Base-by-base conservation (phyloP, 1,140 invertebrate genomes). In the Calosoma granatense region DNA sequence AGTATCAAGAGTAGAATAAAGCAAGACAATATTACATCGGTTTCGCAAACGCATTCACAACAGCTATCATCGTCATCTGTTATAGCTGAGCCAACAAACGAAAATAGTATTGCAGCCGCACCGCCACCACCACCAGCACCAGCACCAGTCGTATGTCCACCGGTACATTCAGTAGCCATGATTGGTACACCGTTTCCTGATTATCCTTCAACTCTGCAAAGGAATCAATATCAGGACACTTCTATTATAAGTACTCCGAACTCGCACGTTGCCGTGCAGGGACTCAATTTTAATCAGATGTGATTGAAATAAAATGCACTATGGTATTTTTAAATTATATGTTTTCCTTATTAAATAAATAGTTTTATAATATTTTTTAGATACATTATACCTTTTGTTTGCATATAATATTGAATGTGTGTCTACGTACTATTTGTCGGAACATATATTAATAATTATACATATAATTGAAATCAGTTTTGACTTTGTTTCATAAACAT, bases 271-370 rank as follows among this genome's bases (percentile, higher is more conserved):
- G 86, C 84, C 75, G 74, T 86, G 65, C 79, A 85, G 63, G 82
- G 81, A 58, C 78, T 87, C 56, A 86, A 86, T 68, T 86, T 86
- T 62, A 85, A 84, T 68, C 76, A 82, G 62, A 84, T 86, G 75
- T 85, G 82, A 80, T 47, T 47, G 17, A 47, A 47, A 11, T 12
- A 12, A 17, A 36, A 36, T n/a, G n/a, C n/a, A n/a, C 26, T 36
- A 36, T 36, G 6, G 6, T 36, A 36, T n/a, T 36, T n/a, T n/a
- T n/a, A n/a, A n/a, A n/a, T n/a, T n/a, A n/a, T 36, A 36, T 36
- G 26, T 36, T 36, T 36, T 36, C 26, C n/a, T n/a, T n/a, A n/a
- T n/a, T n/a, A n/a, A n/a, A n/a, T n/a, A n/a, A n/a, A n/a, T n/a
- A n/a, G n/a, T n/a, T n/a, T n/a, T n/a, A n/a, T n/a, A n/a, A n/a